Evolutionary conservation across 2,888 invertebrate genomes (phyloP).

Genomic region (Zelleria hepariella): DNA sequence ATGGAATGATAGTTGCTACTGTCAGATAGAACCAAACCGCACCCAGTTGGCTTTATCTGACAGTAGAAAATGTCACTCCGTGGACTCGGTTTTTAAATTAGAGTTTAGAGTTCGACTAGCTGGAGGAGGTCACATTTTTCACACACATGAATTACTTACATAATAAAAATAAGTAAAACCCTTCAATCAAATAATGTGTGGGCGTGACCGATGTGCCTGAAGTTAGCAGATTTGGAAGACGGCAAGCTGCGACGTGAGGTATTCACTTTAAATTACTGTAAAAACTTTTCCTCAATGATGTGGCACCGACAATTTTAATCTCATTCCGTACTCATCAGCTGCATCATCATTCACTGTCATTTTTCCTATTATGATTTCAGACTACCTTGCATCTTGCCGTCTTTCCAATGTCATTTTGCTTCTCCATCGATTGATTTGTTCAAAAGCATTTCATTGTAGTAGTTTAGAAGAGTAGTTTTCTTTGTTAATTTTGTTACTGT

Average conservation of each 20-base stretch:
- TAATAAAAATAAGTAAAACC: too few relatives aligned
- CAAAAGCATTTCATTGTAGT: not conserved
- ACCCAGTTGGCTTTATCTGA: too few relatives aligned
- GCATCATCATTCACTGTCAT: slow-evolving; percentile 46
- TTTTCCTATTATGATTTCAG: slow-evolving; percentile 54
- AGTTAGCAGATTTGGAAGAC: slow-evolving; percentile 41
- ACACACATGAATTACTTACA: too few relatives aligned
- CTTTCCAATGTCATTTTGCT: slow-evolving; percentile 59
- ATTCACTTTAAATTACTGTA: slow-evolving; percentile 13
- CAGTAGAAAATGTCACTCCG: too few relatives aligned
- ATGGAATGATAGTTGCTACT: too few relatives aligned
- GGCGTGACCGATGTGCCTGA: not conserved
- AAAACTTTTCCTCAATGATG: slow-evolving; percentile 42
- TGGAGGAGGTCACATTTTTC: too few relatives aligned
- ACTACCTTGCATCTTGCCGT: slow-evolving; percentile 64
- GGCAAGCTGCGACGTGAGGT: slow-evolving; percentile 62
- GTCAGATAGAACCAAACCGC: too few relatives aligned
- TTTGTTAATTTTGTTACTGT: not conserved
- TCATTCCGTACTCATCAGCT: slow-evolving; percentile 35
- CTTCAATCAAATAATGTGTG: too few relatives aligned
- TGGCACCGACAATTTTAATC: slow-evolving; percentile 63
- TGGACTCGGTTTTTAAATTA: too few relatives aligned
- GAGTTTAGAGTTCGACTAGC: too few relatives aligned
- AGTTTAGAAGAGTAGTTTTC: not conserved
- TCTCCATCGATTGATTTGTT: slow-evolving; percentile 25